Conservation (phyloP, 1,140 invertebrate species). For the Holcopasites calliopsidis region DNA sequence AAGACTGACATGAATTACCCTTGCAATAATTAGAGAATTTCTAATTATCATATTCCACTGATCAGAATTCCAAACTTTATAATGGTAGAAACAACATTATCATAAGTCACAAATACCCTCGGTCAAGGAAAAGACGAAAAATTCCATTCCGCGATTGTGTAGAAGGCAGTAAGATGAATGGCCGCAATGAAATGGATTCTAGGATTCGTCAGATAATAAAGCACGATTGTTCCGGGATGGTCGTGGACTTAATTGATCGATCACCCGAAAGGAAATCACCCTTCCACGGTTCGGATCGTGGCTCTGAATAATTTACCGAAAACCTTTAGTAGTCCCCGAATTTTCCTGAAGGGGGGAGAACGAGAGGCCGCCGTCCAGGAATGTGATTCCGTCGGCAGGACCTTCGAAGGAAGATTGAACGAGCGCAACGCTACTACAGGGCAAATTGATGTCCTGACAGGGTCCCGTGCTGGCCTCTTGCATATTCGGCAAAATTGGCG, state of each 20-base stretch:
- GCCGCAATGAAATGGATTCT: slow-evolving; percentile 16
- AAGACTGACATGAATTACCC: too few relatives aligned
- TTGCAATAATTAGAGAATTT: too few relatives aligned
- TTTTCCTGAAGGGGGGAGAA: slow-evolving; percentile 22
- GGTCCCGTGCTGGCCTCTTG: not conserved
- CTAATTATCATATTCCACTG: too few relatives aligned
- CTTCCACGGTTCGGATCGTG: slow-evolving; percentile 17
- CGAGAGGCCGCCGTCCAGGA: slow-evolving; percentile 31
- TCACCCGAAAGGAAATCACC: slow-evolving; percentile 42
- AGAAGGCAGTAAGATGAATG: not conserved
- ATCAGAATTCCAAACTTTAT: not conserved
- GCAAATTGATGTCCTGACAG: slow-evolving; percentile 42
- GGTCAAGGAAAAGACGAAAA: not conserved
- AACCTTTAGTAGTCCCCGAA: slow-evolving; percentile 38
- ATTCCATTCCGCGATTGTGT: not conserved
- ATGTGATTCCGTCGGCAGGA: slow-evolving; percentile 43
- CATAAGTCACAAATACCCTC: too few relatives aligned
- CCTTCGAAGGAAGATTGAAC: slow-evolving; percentile 46
- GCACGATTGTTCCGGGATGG: slow-evolving; percentile 44
- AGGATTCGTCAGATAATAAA: slow-evolving; percentile 40
- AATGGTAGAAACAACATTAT: not conserved
- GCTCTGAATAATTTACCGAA: slow-evolving; percentile 49
- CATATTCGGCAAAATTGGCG: slow-evolving; percentile 45
- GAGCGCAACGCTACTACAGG: slow-evolving; percentile 12
- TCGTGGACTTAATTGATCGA: slow-evolving; percentile 48